Base-by-base conservation (phyloP, 2,888 invertebrate genomes). In the Myopa testacea region DNA sequence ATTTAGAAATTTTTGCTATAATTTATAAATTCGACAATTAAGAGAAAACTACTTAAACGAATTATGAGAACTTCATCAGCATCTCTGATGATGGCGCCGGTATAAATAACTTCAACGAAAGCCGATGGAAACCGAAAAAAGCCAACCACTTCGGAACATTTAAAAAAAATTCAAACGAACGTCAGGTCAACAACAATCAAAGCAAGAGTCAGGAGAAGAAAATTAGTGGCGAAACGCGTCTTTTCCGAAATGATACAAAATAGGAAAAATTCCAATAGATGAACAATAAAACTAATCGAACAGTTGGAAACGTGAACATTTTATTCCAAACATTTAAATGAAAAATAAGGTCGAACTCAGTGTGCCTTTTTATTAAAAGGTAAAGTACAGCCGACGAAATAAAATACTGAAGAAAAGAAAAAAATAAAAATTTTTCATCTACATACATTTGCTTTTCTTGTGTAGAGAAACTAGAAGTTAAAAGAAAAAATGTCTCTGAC, bases 401-500 rank as follows among this genome's bases (percentile, higher is more conserved):
- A 55, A 55, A 67, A 67, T 16, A 34, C 26, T 63, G 63, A 6
- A 26, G 10, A 34, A 67, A 5, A 67, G 6, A 4, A 10, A 16
- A 7, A 34, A 67, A 26, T 5, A 4, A 67, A 26, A 55, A 68
- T 63, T 37, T 10, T 19, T n/a, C 58, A 76, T 34, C 69, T n/a
- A 55, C n/a, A 55, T 16, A n/a, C 5, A 55, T 16, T 6, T 12
- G 34, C 58, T 68, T 77, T 67, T 40, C 68, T 37, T 77, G 60
- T 69, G 75, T 75, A 68, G 68, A 72, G 65, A 79, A 72, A 72
- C 69, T 26, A 14, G 26, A 78, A 63, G 58, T 63, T 68, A 19
- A 6, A 38, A 34, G 38, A 14, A 50, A 85, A 82, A 83, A 88
- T 88, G 88, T 83, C 85, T 74, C 81, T 88, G 74, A 83, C 84